These are phyloP conservation scores for Andricus quercusramuli DNA, from an alignment of 2,888 invertebrate genomes.

Conservation along the genomic window DNA sequence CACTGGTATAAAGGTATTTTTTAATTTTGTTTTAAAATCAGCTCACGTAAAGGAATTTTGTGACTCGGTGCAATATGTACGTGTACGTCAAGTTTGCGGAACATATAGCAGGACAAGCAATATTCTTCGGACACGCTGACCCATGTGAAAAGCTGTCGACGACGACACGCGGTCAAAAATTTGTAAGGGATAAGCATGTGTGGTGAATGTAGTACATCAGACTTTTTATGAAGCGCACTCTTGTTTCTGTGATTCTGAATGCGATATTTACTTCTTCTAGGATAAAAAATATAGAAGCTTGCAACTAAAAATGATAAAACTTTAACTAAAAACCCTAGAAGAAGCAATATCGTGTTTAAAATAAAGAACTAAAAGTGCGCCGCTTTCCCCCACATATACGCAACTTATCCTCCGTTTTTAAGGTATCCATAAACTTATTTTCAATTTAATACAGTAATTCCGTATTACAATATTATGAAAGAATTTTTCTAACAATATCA, in stretches of 20 bases:
- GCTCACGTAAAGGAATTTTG: background rate
- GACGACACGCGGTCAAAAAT: constrained; percentile 7
- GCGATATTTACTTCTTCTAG: no score
- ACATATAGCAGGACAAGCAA: constrained; percentile 29
- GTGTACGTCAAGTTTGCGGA: constrained; percentile 26
- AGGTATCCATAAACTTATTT: no score
- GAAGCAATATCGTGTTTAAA: no score
- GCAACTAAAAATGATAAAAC: no score
- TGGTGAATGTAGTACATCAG: background rate
- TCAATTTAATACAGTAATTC: background rate
- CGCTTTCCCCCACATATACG: no score
- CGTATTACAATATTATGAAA: background rate
- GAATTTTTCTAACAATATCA: background rate
- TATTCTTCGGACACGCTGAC: constrained; percentile 3
- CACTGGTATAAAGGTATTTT: background rate
- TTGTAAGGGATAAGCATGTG: background rate
- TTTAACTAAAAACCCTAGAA: no score
- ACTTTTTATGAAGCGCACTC: background rate
- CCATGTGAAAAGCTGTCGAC: background rate
- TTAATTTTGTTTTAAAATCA: background rate
- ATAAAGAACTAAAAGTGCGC: no score
- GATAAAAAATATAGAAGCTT: no score
- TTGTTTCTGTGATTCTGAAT: no score
- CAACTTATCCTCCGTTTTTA: no score
- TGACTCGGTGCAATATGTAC: background rate